Conservation (phyloP, 2,797 vertebrate species). For the Thamnophis elegans region DNA sequence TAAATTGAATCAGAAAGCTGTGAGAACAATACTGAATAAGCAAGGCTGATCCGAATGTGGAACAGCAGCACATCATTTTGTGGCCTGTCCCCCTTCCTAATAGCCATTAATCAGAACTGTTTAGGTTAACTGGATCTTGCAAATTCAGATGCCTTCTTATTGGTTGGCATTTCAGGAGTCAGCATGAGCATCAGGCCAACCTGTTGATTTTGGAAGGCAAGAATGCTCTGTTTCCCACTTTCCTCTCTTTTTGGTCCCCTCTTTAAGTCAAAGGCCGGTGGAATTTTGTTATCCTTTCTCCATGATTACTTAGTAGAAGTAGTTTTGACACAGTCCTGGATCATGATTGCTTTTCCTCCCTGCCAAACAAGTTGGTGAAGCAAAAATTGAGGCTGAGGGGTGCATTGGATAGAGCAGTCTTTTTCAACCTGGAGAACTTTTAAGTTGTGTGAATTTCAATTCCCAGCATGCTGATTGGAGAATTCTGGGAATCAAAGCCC, state of each 20-base stretch:
- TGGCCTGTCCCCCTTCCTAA: neutral
- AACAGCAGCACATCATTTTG: neutral
- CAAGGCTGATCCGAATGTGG: neutral
- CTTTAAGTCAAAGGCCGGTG: neutral
- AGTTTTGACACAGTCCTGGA: neutral
- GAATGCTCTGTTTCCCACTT: neutral
- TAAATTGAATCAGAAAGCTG: neutral
- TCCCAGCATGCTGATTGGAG: neutral
- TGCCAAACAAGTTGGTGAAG: neutral
- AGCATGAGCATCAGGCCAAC: neutral
- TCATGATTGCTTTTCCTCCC: neutral
- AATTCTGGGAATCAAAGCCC: neutral
- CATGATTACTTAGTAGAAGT: neutral
- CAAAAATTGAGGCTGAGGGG: neutral
- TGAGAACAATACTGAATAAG: neutral
- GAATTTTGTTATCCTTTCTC: neutral
- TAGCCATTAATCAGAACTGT: neutral
- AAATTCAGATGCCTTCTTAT: neutral
- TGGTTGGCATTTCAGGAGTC: neutral
- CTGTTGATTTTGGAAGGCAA: neutral
- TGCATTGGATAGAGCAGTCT: neutral
- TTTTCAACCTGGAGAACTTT: neutral
- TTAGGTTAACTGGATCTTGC: neutral
- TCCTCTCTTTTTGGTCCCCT: neutral
- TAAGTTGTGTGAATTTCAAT: neutral